Base-by-base conservation (phyloP, 2,888 invertebrate species). In the Ectropis crepuscularia region DNA sequence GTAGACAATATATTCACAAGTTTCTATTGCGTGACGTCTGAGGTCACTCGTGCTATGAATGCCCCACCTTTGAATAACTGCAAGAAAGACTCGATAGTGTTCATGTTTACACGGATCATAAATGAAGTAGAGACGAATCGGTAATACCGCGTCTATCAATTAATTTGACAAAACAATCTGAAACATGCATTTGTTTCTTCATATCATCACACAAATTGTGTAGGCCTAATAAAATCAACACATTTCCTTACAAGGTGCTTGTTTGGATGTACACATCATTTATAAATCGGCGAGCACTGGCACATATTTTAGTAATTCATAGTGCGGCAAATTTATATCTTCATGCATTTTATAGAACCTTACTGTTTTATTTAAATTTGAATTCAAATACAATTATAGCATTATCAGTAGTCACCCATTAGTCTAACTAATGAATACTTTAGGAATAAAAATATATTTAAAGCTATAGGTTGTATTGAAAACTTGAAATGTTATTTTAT, bases 371-470 rank as follows among this genome's bases (percentile, higher is more conserved):
- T 66, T 68, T 65, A 68, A 45, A 72, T 75, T 73, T 61, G 75
- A 77, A 75, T 79, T 77, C 76, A 81, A 79, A 75, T 77, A 79
- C 77, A 71, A 77, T 77, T 77, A 76, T 83, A 81, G 77, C 74
- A 80, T 75, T 75, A 74, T 76, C 78, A 78, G 79, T 77, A 78
- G 72, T 76, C 71, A 73, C 72, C 73, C 86, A 86, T 88, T 88
- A 87, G 86, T 89, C 62, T 80, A 81, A 88, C 85, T 87, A 87
- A 88, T 88, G 85, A 72, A 71, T 83, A 80, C 74, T 79, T 79
- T 83, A 79, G 77, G 66, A 74, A 78, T 75, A 72, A 64, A 78
- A 28, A 77, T 78, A 78, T 75, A 79, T 76, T 68, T 69, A 75
- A 49, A 77, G 70, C 66, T 75, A 69, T 78, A 79, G 75, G 78